Base-by-base conservation (phyloP, 37 sponge, comb jelly and placozoan species). In the Corticium candelabrum region DNA sequence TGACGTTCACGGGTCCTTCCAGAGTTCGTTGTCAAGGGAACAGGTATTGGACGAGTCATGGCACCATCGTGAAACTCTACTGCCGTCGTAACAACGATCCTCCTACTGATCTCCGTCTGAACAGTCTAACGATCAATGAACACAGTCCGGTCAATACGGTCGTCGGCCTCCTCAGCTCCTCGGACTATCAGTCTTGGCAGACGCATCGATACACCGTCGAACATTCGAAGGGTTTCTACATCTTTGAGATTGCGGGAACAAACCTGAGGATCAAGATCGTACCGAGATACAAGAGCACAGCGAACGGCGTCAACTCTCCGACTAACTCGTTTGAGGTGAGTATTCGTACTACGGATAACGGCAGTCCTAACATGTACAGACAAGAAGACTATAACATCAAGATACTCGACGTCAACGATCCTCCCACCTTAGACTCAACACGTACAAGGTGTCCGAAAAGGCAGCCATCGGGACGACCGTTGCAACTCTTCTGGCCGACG, bases 41-140 rank as follows among this genome's bases (percentile, higher is more conserved):
- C 73, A 7, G 31, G 7, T 5, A 15, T 5, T 70, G 73, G 73
- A 70, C 73, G 73, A 15, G 4, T 15, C 5, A 4, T 15, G 4
- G 5, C 21, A 35, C 73, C 5, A 70, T 70, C 21, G 4, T 32
- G 73, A 4, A 32, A 4, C 31, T 70, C 36, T 70, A 70, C 73
- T 70, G 73, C 31, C 73, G 73, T 70, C 73, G 73, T 35, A 15
- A 35, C 73, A 70, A 70, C 31, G 73, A 70, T 70, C 73, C 73
- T 7, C 73, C 73, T 4, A 5, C 5, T 4, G 4, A 15, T 4
- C 33, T 70, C 5, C 73, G 36, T 5, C 4, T 34, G 29, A 29
- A 7, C 35, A 70, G 73, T 70, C 5, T 32, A 34, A 29, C 35
- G 4, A 34, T 70, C 35, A 70, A 70, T 34, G 73, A 70, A 70